phyloP scores from a whole-genome alignment of 2,888 invertebrate species.

The Girardia tigrina region DNA sequence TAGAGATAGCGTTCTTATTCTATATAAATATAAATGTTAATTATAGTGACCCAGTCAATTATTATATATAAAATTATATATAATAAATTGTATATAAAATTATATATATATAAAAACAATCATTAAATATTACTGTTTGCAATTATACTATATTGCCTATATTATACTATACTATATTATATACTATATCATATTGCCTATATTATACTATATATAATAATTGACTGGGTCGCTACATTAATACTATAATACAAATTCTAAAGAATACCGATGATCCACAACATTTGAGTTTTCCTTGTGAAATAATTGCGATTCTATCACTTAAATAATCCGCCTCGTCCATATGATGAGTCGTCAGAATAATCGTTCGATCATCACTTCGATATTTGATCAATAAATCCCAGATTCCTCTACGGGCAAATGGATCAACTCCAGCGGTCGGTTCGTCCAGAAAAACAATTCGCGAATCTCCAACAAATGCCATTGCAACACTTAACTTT shows the following conservation, averaged over 20 bases:
- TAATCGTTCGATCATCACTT: slow-evolving; percentile 50
- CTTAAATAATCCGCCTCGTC: slow-evolving; percentile 54
- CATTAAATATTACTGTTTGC: too few relatives aligned
- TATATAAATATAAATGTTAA: too few relatives aligned
- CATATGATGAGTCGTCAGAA: slow-evolving; percentile 54
- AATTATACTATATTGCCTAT: too few relatives aligned
- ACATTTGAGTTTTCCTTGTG: slow-evolving; percentile 50
- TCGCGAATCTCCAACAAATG: slow-evolving; percentile 64
- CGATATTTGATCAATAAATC: slow-evolving; percentile 61
- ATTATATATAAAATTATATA: too few relatives aligned
- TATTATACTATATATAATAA: too few relatives aligned
- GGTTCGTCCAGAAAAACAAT: slow-evolving; percentile 68
- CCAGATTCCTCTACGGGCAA: slow-evolving; percentile 67
- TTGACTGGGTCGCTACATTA: too few relatives aligned
- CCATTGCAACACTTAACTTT: slow-evolving; percentile 71
- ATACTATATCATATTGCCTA: too few relatives aligned
- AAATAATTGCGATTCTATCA: slow-evolving; percentile 53
- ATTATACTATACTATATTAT: too few relatives aligned
- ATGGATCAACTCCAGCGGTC: slow-evolving; percentile 70
- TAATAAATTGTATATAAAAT: too few relatives aligned
- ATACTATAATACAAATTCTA: slow-evolving; percentile 46
- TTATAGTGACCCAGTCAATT: too few relatives aligned
- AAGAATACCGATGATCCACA: slow-evolving; percentile 52
- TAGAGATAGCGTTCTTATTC: too few relatives aligned
- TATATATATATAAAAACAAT: too few relatives aligned